Evolutionary conservation across 2,113 vertebrate genomes (phyloP), one percentile per base, ranked within the genome.

Genomic region (Xyliphius kryptos): DNA sequence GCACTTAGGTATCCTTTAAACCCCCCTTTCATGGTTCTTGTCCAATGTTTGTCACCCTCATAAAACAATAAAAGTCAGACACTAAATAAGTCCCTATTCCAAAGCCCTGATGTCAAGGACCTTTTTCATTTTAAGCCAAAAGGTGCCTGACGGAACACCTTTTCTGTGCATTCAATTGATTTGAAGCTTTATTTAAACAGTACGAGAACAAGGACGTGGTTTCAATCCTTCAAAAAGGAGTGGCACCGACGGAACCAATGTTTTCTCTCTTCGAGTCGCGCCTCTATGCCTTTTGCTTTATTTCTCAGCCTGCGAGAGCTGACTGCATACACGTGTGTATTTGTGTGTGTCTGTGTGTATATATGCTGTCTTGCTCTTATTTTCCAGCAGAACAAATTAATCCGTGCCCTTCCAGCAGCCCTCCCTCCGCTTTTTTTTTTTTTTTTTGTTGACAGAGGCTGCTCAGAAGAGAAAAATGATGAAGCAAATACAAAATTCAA

Each of bases 401-500:
- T 87, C 79, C 82, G 81, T 72, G 69, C 81, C 90, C 89, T 75
- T 80, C 67, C 79, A 88, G 87, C 73, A 79, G 84, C 69, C 76
- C 74, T 75, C 77, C 80, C 80, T 66, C 14, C 14, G 9, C 43
- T 78, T 69, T 67, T 77, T n/a, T n/a, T n/a, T n/a, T n/a, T n/a
- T n/a, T n/a, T n/a, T n/a, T n/a, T n/a, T n/a, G n/a, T 63, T 67
- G 85, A 87, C 83, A 86, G 81, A 83, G 70, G 81, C 81, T 80
- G 83, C 89, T 86, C 81, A 49, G 89, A 85, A 81, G 88, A 84
- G 75, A 80, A 85, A 83, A 85, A 87, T 79, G 83, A 88, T 91
- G 88, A 89, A 89, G 85, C 85, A 88, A 88, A 88, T 92, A 89
- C 90, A 88, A 90, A 91, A 91, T 88, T 82, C 89, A 90, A 88